Conservation (phyloP, 2,888 invertebrate genomes). For the Cosmorhoe ocellata region DNA sequence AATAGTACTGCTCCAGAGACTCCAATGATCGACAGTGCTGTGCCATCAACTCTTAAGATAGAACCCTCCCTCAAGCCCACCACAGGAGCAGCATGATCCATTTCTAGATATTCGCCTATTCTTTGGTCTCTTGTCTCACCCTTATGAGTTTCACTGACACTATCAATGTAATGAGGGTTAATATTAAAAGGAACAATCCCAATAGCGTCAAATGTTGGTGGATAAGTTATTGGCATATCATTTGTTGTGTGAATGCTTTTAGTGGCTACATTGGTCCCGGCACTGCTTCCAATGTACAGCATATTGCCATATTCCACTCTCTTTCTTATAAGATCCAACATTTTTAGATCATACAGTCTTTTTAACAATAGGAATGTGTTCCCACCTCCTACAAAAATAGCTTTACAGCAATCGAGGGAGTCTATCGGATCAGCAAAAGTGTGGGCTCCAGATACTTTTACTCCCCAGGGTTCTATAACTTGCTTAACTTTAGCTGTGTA, state of each 20-base stretch:
- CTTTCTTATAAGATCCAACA: slow-evolving; percentile 84
- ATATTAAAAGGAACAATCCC: slow-evolving; percentile 91
- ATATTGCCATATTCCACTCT: slow-evolving; percentile 84
- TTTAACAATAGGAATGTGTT: slow-evolving; percentile 90
- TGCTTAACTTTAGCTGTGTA: slow-evolving; percentile 84
- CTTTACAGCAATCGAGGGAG: slow-evolving; percentile 84
- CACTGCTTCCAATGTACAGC: slow-evolving; percentile 90
- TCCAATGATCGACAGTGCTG: slow-evolving; percentile 84
- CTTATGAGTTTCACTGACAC: slow-evolving; percentile 85
- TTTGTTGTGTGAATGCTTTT: slow-evolving; percentile 91
- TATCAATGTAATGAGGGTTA: slow-evolving; percentile 91
- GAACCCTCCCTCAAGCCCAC: slow-evolving; percentile 89
- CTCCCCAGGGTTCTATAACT: slow-evolving; percentile 85
- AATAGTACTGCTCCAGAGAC: slow-evolving; percentile 85
- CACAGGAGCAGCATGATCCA: slow-evolving; percentile 82
- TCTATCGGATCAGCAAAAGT: slow-evolving; percentile 75
- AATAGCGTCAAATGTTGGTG: slow-evolving; percentile 88
- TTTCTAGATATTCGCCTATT: slow-evolving; percentile 85
- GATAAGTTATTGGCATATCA: slow-evolving; percentile 93
- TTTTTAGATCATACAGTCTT: slow-evolving; percentile 85
- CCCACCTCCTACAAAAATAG: slow-evolving; percentile 91
- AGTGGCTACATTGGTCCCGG: slow-evolving; percentile 92
- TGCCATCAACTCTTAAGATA: slow-evolving; percentile 83
- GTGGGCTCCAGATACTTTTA: slow-evolving; percentile 86
- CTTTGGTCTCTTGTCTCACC: slow-evolving; percentile 91